phyloP scores from a whole-genome alignment of 2,888 invertebrate species.

The Neuroscelio doddi region DNA sequence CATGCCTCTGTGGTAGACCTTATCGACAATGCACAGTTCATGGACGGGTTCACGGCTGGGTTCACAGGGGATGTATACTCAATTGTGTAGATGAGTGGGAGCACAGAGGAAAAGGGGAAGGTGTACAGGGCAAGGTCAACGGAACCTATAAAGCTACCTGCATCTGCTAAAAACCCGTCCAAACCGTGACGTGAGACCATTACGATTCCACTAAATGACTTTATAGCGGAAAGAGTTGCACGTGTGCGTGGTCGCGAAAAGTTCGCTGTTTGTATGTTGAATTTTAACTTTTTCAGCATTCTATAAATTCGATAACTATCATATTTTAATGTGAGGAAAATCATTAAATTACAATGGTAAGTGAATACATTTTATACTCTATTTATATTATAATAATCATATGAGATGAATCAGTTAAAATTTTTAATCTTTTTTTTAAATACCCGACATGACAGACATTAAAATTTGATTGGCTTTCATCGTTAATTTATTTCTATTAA shows the following conservation, averaged over 20 bases:
- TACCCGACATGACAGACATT: too few relatives aligned
- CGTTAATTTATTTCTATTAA: too few relatives aligned
- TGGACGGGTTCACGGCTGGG: constrained; percentile 57
- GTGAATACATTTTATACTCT: too few relatives aligned
- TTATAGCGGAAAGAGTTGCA: constrained; percentile 30
- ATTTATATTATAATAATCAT: constrained; percentile 14
- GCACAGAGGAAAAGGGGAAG: constrained; percentile 47
- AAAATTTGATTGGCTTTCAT: too few relatives aligned
- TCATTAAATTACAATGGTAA: constrained; percentile 29
- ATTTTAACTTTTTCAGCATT: constrained; percentile 20
- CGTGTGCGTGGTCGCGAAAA: constrained; percentile 32
- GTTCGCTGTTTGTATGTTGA: constrained; percentile 14
- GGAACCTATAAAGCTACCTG: constrained; percentile 63
- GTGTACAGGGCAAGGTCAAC: constrained; percentile 62
- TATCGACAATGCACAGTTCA: constrained; percentile 49
- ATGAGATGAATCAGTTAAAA: too few relatives aligned
- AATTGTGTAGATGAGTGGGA: constrained; percentile 43
- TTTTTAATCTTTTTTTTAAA: too few relatives aligned
- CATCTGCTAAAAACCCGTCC: constrained; percentile 55
- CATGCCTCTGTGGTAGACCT: constrained; percentile 37
- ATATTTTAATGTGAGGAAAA: constrained; percentile 14
- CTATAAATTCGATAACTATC: too few relatives aligned
- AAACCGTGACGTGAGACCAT: constrained; percentile 54
- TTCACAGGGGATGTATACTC: constrained; percentile 50
- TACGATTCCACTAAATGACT: constrained; percentile 47